Evolutionary conservation across 23 tunicate species (phyloP), one percentile per base, ranked within the genome.

Genomic region (Trididemnum miniatum): DNA sequence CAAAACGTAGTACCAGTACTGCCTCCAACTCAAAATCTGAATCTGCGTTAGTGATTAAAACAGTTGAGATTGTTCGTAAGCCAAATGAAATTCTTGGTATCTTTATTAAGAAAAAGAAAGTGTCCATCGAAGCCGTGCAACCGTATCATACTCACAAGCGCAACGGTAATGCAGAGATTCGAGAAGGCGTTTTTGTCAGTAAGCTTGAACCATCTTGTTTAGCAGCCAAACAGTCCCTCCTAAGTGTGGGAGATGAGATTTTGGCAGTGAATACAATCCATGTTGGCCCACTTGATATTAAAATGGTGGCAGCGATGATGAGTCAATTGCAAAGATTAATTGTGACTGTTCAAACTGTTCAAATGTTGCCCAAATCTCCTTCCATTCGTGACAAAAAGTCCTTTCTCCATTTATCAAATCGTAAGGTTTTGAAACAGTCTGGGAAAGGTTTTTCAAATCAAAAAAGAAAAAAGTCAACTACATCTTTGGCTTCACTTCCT

Each of bases 271-370:
- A 93, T 67, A 82, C 73, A 28, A 65, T 77, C 25, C 85, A 84
- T 32, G 77, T 93, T 24, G 75, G 75, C 35, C 35, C 75, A 24
- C 77, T 79, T 34, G 65, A 79, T 31, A 59, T 93, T 0, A 79
- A 84, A 39, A 32, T 85, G 40, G 98, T 93, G 31, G 98, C 98
- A 0, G 87, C 89, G 0, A 79, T 93, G 76, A 93, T 93, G 98
- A 66, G 80, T 67, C 59, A 54, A 35, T 35, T 69, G 27, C 69
- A 88, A 73, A 51, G 72, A 18, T 72, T 93, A 18, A 60, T 79
- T 29, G 71, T 93, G 3, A 93, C 85, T 29, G 65, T 93, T 34
- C 72, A 87, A 34, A 75, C 89, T 25, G 15, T 24, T 62, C 67
- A 62, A 24, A 22, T 22, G 15, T 62, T 62, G 26, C 67, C 67